Evolutionary conservation across 2,888 invertebrate species (phyloP).

Genomic region (Teleiodes luculella): DNA sequence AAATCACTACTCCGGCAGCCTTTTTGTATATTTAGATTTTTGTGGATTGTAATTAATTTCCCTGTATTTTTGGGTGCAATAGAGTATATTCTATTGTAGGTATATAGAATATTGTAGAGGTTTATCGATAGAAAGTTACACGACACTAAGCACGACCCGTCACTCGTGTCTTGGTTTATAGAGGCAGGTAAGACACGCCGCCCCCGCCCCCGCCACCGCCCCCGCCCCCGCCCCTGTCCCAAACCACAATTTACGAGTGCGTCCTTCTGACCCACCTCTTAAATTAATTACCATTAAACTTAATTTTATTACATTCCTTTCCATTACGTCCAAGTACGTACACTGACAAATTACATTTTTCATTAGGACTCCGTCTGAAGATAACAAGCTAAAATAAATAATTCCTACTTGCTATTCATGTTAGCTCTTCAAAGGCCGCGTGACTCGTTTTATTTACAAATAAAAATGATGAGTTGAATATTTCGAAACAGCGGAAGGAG

Average conservation of each 20-base stretch:
- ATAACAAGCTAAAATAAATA: neutral
- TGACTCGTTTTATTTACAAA: neutral
- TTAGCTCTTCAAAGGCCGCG: neutral
- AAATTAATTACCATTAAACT: conserved; percentile 33
- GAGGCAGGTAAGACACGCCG: conserved; percentile 14
- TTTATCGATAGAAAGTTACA: neutral
- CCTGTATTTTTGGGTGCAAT: too few species aligned
- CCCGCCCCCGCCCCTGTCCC: conserved; percentile 45
- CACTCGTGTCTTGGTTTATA: conserved; percentile 64
- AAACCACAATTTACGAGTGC: conserved; percentile 60
- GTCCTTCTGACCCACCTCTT: conserved; percentile 41
- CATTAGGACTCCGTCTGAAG: conserved; percentile 4
- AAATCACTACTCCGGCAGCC: too few species aligned
- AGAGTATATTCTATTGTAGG: too few species aligned
- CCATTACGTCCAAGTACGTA: conserved; percentile 15
- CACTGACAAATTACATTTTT: conserved; percentile 5
- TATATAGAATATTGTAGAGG: too few species aligned
- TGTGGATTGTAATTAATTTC: too few species aligned
- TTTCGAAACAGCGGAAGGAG: neutral
- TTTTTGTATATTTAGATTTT: too few species aligned
- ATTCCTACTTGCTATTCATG: conserved; percentile 1
- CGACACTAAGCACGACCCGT: conserved; percentile 40
- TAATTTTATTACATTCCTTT: conserved; percentile 29
- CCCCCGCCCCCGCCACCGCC: neutral
- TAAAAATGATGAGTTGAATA: neutral